phyloP scores from a whole-genome alignment of 1,140 invertebrate genomes.

The Pseudachorutes palmiensis region DNA sequence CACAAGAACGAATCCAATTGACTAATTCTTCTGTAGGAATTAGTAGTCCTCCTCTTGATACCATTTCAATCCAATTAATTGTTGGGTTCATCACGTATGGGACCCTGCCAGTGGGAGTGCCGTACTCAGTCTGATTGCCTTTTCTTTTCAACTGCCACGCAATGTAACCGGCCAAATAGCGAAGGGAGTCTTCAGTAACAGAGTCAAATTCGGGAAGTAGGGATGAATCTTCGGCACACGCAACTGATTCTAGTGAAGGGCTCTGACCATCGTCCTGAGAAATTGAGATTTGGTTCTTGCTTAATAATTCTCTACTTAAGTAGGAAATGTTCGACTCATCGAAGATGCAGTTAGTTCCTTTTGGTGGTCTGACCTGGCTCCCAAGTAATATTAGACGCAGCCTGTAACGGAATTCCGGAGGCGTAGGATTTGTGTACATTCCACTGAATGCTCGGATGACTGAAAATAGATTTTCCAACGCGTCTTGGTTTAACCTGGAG shows the following conservation, averaged over 20 bases:
- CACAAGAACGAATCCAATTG: background rate
- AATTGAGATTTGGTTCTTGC: background rate
- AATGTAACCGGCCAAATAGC: background rate
- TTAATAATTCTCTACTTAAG: background rate
- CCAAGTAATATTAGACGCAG: constrained; percentile 37
- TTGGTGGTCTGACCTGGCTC: background rate
- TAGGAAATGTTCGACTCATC: background rate
- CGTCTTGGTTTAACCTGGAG: constrained; percentile 39
- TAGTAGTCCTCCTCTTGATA: background rate
- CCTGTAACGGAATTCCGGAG: constrained; percentile 38
- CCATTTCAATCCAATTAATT: background rate
- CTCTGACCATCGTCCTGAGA: background rate
- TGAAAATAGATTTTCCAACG: constrained; percentile 41
- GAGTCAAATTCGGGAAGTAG: background rate
- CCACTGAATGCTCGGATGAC: constrained; percentile 38
- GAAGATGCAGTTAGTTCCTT: background rate
- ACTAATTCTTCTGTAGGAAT: background rate
- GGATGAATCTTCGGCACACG: background rate
- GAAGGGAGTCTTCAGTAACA: background rate
- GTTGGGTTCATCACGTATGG: background rate
- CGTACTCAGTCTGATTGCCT: background rate
- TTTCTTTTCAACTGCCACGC: background rate
- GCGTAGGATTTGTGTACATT: constrained; percentile 35
- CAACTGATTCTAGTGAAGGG: background rate
- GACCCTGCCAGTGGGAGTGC: too few species aligned